Base-by-base conservation (phyloP, 92 coral and sea anemone species). In the Diadumene lineata region DNA sequence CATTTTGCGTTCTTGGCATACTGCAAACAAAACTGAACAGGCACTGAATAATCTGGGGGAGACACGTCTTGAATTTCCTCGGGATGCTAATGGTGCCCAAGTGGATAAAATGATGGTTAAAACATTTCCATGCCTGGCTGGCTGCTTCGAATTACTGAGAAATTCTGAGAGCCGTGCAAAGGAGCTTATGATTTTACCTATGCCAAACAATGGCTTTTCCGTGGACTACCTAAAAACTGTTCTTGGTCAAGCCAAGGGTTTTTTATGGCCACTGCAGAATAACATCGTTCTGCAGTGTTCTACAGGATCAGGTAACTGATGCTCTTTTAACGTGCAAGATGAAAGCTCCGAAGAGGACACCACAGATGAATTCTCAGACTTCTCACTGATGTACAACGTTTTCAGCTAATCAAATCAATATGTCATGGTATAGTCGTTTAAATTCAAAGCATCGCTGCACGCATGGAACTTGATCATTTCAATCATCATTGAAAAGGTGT, bases 181-280 rank as follows among this genome's bases (percentile, higher is more conserved):
- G 17, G 51, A 44, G 17, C 51, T 44, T 44, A 55, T 55, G 61
- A 55, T 11, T n/a, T 11, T 55, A 11, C 61, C 61, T 9, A 55
- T 55, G 23, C 61, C 61, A 6, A 55, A 55, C 23, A 55, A 55
- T 55, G 61, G 61, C 11, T 55, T 55, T 25, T 55, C 61, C 11
- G 61, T 55, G 13, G 61, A 55, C 61, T 55, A 55, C 61, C 61
- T 55, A 9, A 55, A 55, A 55, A 55, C 22, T 55, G 61, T 55
- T 4, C 61, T 55, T 9, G 61, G 61, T 7, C 11, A 55, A 55
- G 61, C 61, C 15, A 55, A 55, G 23, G 61, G 23, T n/a, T 55
- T 55, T 55, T 55, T 55, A n/a, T 11, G 23, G 23, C 61, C 61
- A 55, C 61, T 55, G 7, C 61, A 55, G 61, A 55, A 55, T 4